phyloP scores from a whole-genome alignment of 64 coral and sea anemone species.

The Montipora capricornis region DNA sequence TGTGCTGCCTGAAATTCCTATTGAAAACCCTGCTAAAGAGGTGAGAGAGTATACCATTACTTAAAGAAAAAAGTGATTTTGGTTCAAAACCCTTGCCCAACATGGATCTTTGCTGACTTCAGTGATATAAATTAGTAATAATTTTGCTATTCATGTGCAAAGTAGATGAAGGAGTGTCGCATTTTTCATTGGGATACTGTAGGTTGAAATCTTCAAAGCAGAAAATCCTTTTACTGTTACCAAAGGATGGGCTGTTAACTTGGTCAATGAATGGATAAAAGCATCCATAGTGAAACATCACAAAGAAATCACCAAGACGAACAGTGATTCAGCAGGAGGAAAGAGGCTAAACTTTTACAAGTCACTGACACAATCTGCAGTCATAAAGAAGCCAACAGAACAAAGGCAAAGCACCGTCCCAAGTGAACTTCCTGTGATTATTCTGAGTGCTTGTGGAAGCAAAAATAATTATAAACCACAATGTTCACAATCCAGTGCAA shows the following conservation, averaged over 20 bases:
- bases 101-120: no score
- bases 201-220: slow-evolving; percentile 34
- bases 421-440: slow-evolving; percentile 4
- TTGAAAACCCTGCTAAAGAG: no score
- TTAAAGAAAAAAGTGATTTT: no score
- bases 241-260: slow-evolving; percentile 66
- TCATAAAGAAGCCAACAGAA: neutral
- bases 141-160: no score
- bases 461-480: neutral
- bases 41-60: no score
- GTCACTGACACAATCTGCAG: neutral
- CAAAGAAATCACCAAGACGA: neutral
- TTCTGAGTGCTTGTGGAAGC: neutral
- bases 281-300: neutral
- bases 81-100: no score
- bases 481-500: neutral
- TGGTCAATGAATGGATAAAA: slow-evolving; percentile 40
- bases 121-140: no score
- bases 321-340: neutral
- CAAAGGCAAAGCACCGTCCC: neutral
- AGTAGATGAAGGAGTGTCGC: neutral
- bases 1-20: no score
- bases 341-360: slow-evolving; percentile 16
- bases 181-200: neutral
- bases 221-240: slow-evolving; percentile 20